Evolutionary conservation across 64 coral and sea anemone species (phyloP), one percentile per base, ranked within the genome.

Genomic region (Pocillopora verrucosa): DNA sequence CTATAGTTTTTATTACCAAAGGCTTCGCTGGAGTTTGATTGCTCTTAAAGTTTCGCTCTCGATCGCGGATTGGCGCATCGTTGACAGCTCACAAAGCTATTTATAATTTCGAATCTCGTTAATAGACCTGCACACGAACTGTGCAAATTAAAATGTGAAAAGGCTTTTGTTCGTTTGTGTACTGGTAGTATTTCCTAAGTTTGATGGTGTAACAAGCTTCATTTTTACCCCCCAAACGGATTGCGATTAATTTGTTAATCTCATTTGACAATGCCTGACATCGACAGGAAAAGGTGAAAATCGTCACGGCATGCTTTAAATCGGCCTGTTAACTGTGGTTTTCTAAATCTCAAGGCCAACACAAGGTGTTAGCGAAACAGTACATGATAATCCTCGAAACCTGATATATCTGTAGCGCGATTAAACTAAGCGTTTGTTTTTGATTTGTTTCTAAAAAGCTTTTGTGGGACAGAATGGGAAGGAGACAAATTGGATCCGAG

Each of bases 401-500:
- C 76, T 83, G 77, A 80, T 76, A 59, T 84, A 82, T 38, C 69
- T 93, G 60, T 88, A 34, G 81, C 76, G 41, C 57, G 38, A 88
- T 88, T 65, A 63, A 83, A 83, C 16, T 16, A 20, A 41, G 82
- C 82, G 17, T 83, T 83, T 45, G 68, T 89, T 30, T 93, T 89
- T 84, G 74, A 84, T 83, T 85, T 89, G 92, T 83, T 79, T 81
- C 88, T 58, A 83, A 51, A 51, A 58, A 30, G 60, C 87, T 76
- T 56, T 69, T 78, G 77, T 77, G 56, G 35, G 56, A 58, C 59
- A 35, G 22, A 83, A 76, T 62, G 72, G 76, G 84, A 87, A 19
- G 9, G 73, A 35, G 87, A 88, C 85, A 92, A 89, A 92, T 95
- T 84, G 82, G 86, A 89, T 95, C 67, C 73, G 86, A 36, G 76